Conservation (phyloP, 2,888 invertebrate genomes). For the Ophioninae sp. region DNA sequence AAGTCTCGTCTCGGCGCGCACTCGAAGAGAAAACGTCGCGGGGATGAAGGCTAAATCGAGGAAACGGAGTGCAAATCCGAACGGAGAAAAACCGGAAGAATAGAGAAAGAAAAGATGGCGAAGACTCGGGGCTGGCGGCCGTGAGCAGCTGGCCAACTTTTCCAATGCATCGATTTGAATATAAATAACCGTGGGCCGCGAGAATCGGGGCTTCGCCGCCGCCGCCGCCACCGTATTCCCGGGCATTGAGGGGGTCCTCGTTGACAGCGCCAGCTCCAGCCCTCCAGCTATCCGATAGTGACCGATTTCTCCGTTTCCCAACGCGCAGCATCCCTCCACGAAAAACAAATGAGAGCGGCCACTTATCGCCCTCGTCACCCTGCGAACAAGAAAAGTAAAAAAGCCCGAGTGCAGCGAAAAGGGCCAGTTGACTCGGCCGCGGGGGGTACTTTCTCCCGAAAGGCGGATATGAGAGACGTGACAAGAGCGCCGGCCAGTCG, state of each 20-base stretch:
- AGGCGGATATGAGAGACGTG: no score
- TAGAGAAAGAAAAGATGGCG: conserved; percentile 27
- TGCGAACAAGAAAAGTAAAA: no score
- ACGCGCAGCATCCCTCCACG: no score
- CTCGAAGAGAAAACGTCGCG: conserved; percentile 19
- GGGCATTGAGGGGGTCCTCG: no score
- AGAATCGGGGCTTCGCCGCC: conserved; percentile 42
- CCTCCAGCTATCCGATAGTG: background rate
- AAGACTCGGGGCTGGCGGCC: conserved; percentile 17
- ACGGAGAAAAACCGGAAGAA: conserved; percentile 25
- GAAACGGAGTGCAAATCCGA: conserved; percentile 8
- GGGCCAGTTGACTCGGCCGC: no score
- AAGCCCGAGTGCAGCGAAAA: no score
- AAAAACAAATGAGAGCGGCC: no score
- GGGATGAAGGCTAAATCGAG: conserved; percentile 15
- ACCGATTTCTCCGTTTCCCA: background rate
- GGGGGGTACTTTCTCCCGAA: no score
- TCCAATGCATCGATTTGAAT: conserved; percentile 74
- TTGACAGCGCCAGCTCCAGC: conserved; percentile 15
- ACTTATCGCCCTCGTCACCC: no score
- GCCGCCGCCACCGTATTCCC: background rate
- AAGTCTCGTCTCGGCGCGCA: conserved; percentile 24
- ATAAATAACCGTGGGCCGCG: conserved; percentile 69
- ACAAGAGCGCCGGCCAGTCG: no score
- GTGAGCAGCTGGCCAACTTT: conserved; percentile 71